Evolutionary conservation across 2,888 invertebrate genomes (phyloP).

Genomic region (Congeria kusceri): DNA sequence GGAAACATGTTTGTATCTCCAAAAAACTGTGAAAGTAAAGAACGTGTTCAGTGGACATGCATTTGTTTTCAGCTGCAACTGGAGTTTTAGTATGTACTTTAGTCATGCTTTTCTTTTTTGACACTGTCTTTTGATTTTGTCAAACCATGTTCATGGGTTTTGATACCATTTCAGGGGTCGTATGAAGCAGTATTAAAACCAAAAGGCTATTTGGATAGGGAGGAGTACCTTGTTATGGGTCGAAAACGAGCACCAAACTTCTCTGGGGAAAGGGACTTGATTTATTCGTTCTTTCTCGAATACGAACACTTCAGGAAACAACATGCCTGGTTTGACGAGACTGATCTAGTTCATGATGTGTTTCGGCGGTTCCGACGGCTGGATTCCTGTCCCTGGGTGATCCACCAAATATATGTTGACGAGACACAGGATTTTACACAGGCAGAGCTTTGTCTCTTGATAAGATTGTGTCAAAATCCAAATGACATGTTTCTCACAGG

Average conservation of each 20-base stretch:
- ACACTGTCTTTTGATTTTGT: too few species aligned
- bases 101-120: too few species aligned
- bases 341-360: conserved; percentile 71
- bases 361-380: conserved; percentile 54
- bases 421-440: conserved; percentile 83
- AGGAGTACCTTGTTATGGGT: conserved; percentile 72
- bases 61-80: too few species aligned
- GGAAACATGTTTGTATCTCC: too few species aligned
- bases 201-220: conserved; percentile 62
- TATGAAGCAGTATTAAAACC: conserved; percentile 72
- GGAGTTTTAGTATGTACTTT: too few species aligned
- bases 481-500: conserved; percentile 81
- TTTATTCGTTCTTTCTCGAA: conserved; percentile 68
- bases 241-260: conserved; percentile 77
- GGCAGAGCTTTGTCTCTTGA: conserved; percentile 78
- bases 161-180: conserved; percentile 63
- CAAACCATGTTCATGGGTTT: too few species aligned
- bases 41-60: too few species aligned
- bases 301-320: conserved; percentile 70
- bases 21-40: too few species aligned
- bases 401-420: conserved; percentile 80
- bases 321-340: conserved; percentile 73
- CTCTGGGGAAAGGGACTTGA: conserved; percentile 66
- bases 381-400: conserved; percentile 54
- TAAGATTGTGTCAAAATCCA: conserved; percentile 77